Conservation (phyloP, 1,140 invertebrate species). For the Leucophenga varia region DNA sequence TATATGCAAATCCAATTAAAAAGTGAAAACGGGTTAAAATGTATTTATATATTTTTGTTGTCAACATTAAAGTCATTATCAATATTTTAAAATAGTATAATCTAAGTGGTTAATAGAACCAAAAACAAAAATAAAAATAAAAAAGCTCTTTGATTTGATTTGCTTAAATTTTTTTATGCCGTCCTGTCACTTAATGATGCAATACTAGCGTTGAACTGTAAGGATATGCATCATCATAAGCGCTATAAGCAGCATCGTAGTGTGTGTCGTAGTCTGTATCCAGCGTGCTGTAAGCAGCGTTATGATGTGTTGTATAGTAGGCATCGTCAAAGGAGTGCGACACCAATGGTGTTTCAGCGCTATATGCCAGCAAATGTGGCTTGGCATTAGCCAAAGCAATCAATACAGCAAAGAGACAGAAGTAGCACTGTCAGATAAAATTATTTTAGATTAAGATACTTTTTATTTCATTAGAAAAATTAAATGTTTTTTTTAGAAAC, state of each 20-base stretch:
- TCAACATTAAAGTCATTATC: too few species aligned
- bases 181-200: neutral
- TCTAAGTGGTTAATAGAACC: too few species aligned
- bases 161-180: too few species aligned
- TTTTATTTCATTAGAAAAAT: neutral
- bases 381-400: slow-evolving; percentile 44
- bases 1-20: too few species aligned
- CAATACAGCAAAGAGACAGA: slow-evolving; percentile 43
- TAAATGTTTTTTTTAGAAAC: slow-evolving; percentile 15
- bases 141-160: too few species aligned
- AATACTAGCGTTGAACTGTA: slow-evolving; percentile 30
- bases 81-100: too few species aligned
- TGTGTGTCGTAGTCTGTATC: slow-evolving; percentile 29
- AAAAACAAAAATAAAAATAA: too few species aligned
- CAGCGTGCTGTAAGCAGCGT: slow-evolving; percentile 4
- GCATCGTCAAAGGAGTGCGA: slow-evolving; percentile 11
- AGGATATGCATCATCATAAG: too few species aligned
- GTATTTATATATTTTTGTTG: too few species aligned
- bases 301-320: neutral
- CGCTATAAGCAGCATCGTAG: slow-evolving; percentile 32
- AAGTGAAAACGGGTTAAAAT: too few species aligned
- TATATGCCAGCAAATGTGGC: slow-evolving; percentile 41
- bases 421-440: slow-evolving; percentile 47
- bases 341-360: slow-evolving; percentile 23
- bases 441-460: too few species aligned